These are phyloP conservation scores for Drosophila dives DNA, from an alignment of 2,888 invertebrate species.

Conservation along the genomic window DNA sequence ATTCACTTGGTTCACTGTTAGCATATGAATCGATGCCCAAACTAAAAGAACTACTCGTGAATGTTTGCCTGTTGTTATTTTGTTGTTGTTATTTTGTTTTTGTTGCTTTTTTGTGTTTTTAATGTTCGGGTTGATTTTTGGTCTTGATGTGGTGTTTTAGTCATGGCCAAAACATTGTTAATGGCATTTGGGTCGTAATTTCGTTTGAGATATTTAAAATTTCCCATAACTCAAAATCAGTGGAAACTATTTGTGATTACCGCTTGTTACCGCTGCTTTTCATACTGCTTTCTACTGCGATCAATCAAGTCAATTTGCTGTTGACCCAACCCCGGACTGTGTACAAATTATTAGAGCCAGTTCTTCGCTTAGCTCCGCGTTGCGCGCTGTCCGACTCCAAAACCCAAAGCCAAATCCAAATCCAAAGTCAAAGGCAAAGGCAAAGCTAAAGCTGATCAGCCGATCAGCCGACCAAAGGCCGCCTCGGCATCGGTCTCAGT, in stretches of 20 bases:
- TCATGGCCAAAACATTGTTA: constrained; percentile 71
- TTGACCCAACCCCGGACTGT: constrained; percentile 55
- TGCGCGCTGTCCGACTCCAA: not conserved
- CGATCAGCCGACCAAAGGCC: constrained; percentile 22
- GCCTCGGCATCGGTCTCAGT: constrained; percentile 5
- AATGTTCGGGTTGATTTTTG: constrained; percentile 18
- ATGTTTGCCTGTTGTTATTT: constrained; percentile 20
- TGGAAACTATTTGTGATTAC: constrained; percentile 82
- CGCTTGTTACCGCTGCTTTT: constrained; percentile 74
- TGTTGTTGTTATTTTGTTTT: constrained; percentile 1
- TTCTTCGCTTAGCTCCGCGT: constrained; percentile 8
- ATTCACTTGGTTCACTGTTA: constrained; percentile 48
- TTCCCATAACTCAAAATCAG: constrained; percentile 83
- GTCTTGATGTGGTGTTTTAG: constrained; percentile 44
- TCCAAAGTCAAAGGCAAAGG: not conserved
- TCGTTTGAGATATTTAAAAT: constrained; percentile 66
- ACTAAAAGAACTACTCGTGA: constrained; percentile 42
- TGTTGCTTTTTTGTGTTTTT: constrained; percentile 8
- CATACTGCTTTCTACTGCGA: constrained; percentile 73
- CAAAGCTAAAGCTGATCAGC: constrained; percentile 3
- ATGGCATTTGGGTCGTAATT: constrained; percentile 79
- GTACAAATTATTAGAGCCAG: constrained; percentile 54
- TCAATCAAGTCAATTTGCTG: constrained; percentile 76
- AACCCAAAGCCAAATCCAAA: not conserved
- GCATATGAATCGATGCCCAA: constrained; percentile 52